Conservation (phyloP, 2,113 vertebrate genomes). For the Sinosuthora webbiana region DNA sequence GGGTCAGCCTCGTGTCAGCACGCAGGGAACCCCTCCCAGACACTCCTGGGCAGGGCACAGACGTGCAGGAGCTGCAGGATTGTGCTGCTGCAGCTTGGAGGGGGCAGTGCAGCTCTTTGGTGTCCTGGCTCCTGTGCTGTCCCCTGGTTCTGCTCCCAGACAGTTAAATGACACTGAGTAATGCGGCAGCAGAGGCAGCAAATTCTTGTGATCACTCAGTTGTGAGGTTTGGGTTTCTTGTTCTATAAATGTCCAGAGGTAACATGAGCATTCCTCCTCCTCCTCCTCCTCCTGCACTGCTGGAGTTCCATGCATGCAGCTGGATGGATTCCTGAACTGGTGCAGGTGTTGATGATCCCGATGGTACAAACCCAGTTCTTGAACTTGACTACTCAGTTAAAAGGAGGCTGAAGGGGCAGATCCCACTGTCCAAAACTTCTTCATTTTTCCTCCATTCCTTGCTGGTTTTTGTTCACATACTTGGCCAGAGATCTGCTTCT, state of each 20-base stretch:
- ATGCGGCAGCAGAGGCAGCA: neutral
- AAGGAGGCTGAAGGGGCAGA: neutral
- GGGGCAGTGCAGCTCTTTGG: neutral
- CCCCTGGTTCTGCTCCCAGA: neutral
- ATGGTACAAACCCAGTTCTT: neutral
- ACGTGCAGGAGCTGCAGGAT: neutral
- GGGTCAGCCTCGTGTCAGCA: neutral
- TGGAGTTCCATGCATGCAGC: neutral
- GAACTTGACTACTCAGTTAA: neutral
- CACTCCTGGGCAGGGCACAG: neutral
- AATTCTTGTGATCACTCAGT: neutral
- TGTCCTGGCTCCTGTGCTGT: neutral
- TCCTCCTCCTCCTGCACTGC: neutral
- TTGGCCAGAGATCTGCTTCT: neutral
- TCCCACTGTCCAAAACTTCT: neutral
- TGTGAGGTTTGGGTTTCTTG: neutral
- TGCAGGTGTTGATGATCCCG: neutral
- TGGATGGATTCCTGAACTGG: neutral
- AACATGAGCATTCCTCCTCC: neutral
- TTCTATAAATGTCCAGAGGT: neutral
- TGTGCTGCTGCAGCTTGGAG: neutral
- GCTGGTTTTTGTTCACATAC: neutral
- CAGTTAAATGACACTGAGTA: accelerated
- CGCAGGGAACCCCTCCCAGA: neutral
- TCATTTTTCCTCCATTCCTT: neutral